These are phyloP conservation scores for Circaetus gallicus DNA, from an alignment of 2,113 vertebrate genomes.

Conservation along the genomic window DNA sequence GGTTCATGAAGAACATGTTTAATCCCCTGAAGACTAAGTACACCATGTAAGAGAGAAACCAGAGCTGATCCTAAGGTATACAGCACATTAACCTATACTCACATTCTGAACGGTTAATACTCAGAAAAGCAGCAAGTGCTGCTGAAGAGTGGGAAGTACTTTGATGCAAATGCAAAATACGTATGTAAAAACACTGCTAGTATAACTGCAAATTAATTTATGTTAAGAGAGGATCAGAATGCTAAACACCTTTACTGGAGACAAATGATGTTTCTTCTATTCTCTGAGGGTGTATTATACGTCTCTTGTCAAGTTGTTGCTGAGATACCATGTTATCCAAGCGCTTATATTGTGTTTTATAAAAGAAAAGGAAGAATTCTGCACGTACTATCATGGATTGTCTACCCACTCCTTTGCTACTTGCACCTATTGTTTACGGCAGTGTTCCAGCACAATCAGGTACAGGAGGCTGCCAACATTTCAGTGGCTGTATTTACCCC, in stretches of 20 bases:
- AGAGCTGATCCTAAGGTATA: background rate
- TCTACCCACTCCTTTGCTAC: conserved; percentile 36
- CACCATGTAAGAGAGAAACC: background rate
- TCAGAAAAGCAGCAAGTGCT: conserved; percentile 24
- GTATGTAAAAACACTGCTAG: conserved; percentile 59
- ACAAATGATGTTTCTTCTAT: conserved; percentile 59
- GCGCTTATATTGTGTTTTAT: conserved; percentile 67
- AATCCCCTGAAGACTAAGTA: conserved; percentile 11
- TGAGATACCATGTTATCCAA: conserved; percentile 68
- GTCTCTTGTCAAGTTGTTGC: conserved; percentile 78
- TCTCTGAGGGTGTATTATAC: conserved; percentile 69
- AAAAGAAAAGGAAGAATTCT: conserved; percentile 66
- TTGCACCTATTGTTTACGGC: conserved; percentile 9
- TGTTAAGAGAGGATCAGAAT: conserved; percentile 65
- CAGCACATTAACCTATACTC: background rate
- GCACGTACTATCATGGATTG: conserved; percentile 50
- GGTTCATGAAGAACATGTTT: background rate
- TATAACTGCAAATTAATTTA: conserved; percentile 76
- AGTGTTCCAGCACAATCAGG: background rate
- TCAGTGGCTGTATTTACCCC: background rate
- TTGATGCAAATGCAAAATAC: conserved; percentile 61
- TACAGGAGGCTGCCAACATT: background rate
- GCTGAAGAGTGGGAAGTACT: conserved; percentile 15
- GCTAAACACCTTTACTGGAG: conserved; percentile 71
- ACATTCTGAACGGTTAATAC: background rate